Evolutionary conservation across 1,140 invertebrate genomes (phyloP), one percentile per base, ranked within the genome.

Genomic region (Zaprionus ornatus): DNA sequence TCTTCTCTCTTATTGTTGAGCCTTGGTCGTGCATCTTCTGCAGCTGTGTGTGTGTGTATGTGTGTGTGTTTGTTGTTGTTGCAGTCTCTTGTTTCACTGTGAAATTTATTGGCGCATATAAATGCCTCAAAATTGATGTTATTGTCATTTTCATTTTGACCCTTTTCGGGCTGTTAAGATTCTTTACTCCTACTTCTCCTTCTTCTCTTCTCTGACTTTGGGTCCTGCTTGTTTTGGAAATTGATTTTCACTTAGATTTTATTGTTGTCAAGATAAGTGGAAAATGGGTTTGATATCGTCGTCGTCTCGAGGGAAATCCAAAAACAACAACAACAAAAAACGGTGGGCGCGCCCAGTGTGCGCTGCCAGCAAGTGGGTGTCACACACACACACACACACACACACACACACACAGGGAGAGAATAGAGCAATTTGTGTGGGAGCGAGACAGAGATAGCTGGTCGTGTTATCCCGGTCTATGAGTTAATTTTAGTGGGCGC

Each of bases 71-170:
- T 71, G n/a, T 45, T 71, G 60, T 55, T 71, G 42, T 52, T 60
- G 68, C 57, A 59, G 29, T 79, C 62, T 74, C 65, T 67, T 78
- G 63, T 80, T 80, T 78, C 72, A 78, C 73, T 77, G 66, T 85
- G 74, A 79, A 82, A 88, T 88, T 88, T 88, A 88, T 88, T 88
- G 81, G 85, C 85, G 85, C 85, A 88, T 88, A 88, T 88, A 88
- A 90, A 88, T 88, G 81, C 85, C 85, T 88, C 78, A 85, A 88
- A 88, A 88, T 88, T 88, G 81, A 90, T 88, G 85, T 88, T 88
- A 88, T 90, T 88, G 85, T 88, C 85, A 83, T 85, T 84, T 65
- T 45, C 29, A 65, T 32, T 62, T 88, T 80, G 52, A 52, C 81
- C 71, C 79, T 67, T 69, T 66, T 54, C 42, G n/a, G 62, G 37